Percentiles rank a stretch among this genome's conserved stretches.
Conservation (phyloP, 2,888 invertebrate species). For the Zygothrica quintamaculata region DNA sequence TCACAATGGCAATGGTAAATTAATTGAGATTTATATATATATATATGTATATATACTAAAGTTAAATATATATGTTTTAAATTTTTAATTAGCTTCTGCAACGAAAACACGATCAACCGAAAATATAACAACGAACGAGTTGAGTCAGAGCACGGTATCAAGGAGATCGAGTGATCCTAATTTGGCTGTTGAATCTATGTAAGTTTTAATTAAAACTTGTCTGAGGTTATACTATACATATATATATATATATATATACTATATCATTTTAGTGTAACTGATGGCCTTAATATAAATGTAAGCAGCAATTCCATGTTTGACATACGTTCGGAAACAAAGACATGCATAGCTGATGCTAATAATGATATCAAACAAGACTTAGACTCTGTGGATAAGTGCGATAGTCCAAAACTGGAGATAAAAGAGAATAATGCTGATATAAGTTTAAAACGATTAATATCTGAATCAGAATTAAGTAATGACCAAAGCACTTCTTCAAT, state of each 20-base stretch:
- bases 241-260: background rate
- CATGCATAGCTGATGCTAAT: constrained; percentile 31
- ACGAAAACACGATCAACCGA: constrained; percentile 94
- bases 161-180: constrained; percentile 94
- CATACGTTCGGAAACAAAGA: constrained; percentile 75
- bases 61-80: background rate
- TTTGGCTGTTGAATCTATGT: constrained; percentile 90
- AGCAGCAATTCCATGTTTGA: constrained; percentile 83
- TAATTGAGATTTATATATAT: too few relatives aligned
- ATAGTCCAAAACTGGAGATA: constrained; percentile 24
- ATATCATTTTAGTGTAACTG: constrained; percentile 71
- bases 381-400: constrained; percentile 62
- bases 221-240: background rate
- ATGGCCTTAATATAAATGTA: constrained; percentile 78
- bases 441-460: constrained; percentile 25
- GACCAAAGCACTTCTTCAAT: constrained; percentile 54
- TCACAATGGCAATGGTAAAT: constrained; percentile 68
- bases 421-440: constrained; percentile 18
- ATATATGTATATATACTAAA: too few relatives aligned
- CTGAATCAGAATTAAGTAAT: constrained; percentile 36
- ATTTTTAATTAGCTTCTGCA: constrained; percentile 86
- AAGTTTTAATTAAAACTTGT: constrained; percentile 32
- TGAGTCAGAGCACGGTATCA: constrained; percentile 86
- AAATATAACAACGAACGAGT: constrained; percentile 89
- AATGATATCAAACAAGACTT: constrained; percentile 62